phyloP scores from a whole-genome alignment of 2,888 invertebrate genomes.

The Maniola hyperantus region DNA sequence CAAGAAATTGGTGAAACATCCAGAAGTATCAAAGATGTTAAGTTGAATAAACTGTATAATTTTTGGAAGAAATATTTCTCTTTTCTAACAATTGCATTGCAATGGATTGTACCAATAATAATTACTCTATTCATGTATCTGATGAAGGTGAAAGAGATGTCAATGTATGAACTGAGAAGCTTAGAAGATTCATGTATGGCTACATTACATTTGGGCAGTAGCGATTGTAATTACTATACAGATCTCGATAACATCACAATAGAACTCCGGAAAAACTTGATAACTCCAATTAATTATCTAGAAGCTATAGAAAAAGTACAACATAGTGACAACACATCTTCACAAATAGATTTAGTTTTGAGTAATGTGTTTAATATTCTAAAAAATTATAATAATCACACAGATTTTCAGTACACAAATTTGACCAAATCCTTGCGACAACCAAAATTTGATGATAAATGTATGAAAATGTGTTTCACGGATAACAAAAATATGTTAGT shows the following conservation, averaged over 20 bases:
- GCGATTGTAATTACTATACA: conserved; percentile 49
- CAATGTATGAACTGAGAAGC: conserved; percentile 49
- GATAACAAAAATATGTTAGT: conserved; percentile 64
- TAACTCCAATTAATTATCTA: conserved; percentile 53
- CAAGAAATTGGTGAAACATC: conserved; percentile 47
- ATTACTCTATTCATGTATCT: conserved; percentile 67
- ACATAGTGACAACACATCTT: conserved; percentile 44
- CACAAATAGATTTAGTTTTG: conserved; percentile 55
- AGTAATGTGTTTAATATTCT: conserved; percentile 64
- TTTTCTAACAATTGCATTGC: conserved; percentile 57
- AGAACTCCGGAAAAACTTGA: conserved; percentile 54
- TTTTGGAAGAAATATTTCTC: conserved; percentile 63
- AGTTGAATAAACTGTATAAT: conserved; percentile 41
- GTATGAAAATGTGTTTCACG: conserved; percentile 67
- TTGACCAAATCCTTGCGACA: conserved; percentile 52
- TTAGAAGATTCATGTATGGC: conserved; percentile 60
- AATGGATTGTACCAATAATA: conserved; percentile 69
- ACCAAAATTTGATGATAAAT: conserved; percentile 54
- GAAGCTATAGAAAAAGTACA: conserved; percentile 53
- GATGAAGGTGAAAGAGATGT: conserved; percentile 59
- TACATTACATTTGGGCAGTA: conserved; percentile 55
- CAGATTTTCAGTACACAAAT: conserved; percentile 48
- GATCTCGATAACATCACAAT: conserved; percentile 41
- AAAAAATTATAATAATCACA: conserved; percentile 55
- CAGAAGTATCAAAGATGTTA: conserved; percentile 36